phyloP scores from a whole-genome alignment of 2,113 vertebrate genomes.

The Laterallus jamaicensis region DNA sequence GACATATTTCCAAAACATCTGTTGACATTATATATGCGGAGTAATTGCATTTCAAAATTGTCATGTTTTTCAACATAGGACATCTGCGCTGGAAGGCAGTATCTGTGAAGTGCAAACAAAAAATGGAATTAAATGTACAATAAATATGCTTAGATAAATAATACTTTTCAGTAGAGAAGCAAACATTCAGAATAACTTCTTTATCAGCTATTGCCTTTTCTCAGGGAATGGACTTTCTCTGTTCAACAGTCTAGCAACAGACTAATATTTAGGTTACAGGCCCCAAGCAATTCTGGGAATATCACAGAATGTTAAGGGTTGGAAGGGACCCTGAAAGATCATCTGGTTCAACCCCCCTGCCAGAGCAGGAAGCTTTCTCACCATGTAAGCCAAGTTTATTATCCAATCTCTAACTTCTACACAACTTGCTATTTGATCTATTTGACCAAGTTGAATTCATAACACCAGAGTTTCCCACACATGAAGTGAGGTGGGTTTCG shows the following conservation, averaged over 20 bases:
- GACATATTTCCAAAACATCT: constrained; percentile 60
- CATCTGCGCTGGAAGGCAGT: constrained; percentile 57
- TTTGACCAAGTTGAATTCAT: background rate
- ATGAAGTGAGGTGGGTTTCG: background rate
- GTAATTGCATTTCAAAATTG: constrained; percentile 51
- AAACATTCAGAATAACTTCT: background rate
- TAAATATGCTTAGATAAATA: constrained; percentile 37
- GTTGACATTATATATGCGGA: background rate
- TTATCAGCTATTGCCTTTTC: background rate
- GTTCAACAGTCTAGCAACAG: background rate
- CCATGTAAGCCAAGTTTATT: background rate
- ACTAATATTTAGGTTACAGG: background rate
- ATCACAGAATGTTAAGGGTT: background rate
- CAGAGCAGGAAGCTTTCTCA: background rate
- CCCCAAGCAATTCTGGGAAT: background rate
- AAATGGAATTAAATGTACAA: constrained; percentile 29
- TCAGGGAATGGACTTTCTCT: background rate
- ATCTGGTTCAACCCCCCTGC: no score
- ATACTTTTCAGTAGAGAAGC: background rate
- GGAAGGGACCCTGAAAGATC: no score
- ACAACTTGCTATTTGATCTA: background rate
- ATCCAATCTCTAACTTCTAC: background rate
- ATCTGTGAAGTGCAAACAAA: constrained; percentile 53
- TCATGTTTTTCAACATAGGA: constrained; percentile 62
- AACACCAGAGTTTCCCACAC: fast-evolving